Evolutionary conservation across 2,113 vertebrate species (phyloP), one percentile per base, ranked within the genome.

Genomic region (Arothron firmamentum): DNA sequence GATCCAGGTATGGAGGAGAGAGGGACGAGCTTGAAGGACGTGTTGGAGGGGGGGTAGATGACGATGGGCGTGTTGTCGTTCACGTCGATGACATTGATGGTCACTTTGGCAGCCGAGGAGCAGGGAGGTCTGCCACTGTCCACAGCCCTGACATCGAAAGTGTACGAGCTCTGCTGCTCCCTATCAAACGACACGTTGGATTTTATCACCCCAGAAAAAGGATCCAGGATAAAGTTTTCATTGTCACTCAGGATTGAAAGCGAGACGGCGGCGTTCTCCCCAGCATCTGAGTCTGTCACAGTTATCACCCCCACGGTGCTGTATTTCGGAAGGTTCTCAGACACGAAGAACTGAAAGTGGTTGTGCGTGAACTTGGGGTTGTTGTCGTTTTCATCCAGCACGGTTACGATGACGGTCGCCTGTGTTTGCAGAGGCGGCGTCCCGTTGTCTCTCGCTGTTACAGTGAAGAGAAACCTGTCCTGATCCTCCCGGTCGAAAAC

Each of bases 281-380:
- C 97, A 0, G 96, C 95, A 62, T 99, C 97, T 1, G 94, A 93
- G 60, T 99, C 97, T 0, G 96, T 98, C 77, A 98, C 97, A 0
- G 96, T 98, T 85, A 99, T 98, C 59, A 98, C 96, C 6, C 97
- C 97, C 56, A 99, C 96, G 0, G 96, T 99, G 88, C 96, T 98
- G 83, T 97, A 96, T 84, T 98, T 98, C 70, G 97, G 96, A 79
- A 98, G 91, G 86, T 99, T 99, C 89, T 99, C 97, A 0, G 96
- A 98, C 74, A 99, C 96, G 17, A 98, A 99, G 86, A 99, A 99
- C 78, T 99, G 96, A 88, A 99, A 98, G 83, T 99, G 96, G 70
- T 98, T 98, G 77, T 98, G 96, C 59, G 96, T 98, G 84, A 99
- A 99, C 85, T 98, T 98, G 43, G 97, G 97, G 76, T 94, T 98